These are phyloP conservation scores for Brachylomia viminalis DNA, from an alignment of 2,888 invertebrate species.

Conservation along the genomic window DNA sequence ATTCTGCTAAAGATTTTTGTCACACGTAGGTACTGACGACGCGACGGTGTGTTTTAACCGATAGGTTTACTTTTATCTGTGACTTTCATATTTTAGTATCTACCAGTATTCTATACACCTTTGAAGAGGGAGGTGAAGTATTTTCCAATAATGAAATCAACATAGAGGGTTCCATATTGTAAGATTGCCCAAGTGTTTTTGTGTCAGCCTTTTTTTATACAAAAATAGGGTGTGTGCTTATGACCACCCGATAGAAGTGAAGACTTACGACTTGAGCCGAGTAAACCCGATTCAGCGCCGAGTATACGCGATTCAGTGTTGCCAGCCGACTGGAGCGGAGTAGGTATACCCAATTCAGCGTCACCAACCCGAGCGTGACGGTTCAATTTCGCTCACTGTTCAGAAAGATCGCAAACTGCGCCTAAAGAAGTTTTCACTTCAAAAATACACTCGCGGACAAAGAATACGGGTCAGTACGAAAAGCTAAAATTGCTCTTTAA, in stretches of 20 bases:
- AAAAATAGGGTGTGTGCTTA: neutral
- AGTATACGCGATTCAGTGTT: neutral
- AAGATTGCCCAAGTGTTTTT: slow-evolving; percentile 17
- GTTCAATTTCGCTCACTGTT: too few species aligned
- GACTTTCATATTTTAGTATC: neutral
- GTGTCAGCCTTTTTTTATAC: slow-evolving; percentile 17
- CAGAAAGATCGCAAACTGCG: too few species aligned
- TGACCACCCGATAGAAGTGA: neutral
- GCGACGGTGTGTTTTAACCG: neutral
- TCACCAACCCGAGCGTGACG: too few species aligned
- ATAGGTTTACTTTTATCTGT: neutral
- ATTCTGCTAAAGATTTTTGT: neutral
- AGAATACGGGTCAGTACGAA: too few species aligned
- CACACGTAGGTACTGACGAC: too few species aligned
- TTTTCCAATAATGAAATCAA: slow-evolving; percentile 53
- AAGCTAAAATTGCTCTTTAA: too few species aligned
- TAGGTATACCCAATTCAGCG: too few species aligned
- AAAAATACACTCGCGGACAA: too few species aligned
- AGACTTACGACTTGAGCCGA: neutral
- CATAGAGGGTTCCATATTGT: slow-evolving; percentile 19
- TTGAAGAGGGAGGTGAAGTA: slow-evolving; percentile 29
- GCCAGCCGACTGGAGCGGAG: neutral
- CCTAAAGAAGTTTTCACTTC: too few species aligned
- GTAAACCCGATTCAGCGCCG: neutral
- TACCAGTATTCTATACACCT: slow-evolving; percentile 1